phyloP scores from a whole-genome alignment of 2,888 invertebrate genomes.

The Pomacea canaliculata region DNA sequence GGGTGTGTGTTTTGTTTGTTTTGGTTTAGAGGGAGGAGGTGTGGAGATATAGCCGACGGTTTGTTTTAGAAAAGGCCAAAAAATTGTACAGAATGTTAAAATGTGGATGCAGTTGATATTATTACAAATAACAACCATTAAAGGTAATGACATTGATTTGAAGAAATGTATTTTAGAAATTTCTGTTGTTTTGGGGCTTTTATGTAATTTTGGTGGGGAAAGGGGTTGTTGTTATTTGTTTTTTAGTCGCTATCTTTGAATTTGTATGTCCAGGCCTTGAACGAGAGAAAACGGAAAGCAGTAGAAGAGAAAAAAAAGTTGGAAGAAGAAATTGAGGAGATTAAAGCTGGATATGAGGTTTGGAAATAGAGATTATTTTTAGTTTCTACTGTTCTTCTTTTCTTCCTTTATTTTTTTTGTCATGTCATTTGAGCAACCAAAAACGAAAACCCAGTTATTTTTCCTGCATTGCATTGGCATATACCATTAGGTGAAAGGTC shows the following conservation, averaged over 20 bases:
- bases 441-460: background rate
- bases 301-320: constrained; percentile 56
- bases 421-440: no score
- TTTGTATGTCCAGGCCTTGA: constrained; percentile 48
- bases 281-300: constrained; percentile 62
- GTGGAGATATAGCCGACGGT: background rate
- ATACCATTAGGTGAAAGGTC: background rate
- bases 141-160: no score
- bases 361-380: no score
- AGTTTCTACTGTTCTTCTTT: no score
- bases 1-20: constrained; percentile 40
- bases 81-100: no score
- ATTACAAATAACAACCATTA: no score
- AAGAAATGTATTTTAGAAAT: no score
- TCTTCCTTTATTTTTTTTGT: no score
- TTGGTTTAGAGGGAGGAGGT: background rate
- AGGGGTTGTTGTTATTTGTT: no score
- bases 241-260: background rate
- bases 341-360: constrained; percentile 61
- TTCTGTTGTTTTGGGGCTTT: no score
- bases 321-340: constrained; percentile 64
- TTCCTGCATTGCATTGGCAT: background rate
- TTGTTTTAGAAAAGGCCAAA: background rate
- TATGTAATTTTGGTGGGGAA: no score
- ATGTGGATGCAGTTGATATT: no score